Conservation (phyloP, 1,140 invertebrate species). For the Plutomurus gul region DNA sequence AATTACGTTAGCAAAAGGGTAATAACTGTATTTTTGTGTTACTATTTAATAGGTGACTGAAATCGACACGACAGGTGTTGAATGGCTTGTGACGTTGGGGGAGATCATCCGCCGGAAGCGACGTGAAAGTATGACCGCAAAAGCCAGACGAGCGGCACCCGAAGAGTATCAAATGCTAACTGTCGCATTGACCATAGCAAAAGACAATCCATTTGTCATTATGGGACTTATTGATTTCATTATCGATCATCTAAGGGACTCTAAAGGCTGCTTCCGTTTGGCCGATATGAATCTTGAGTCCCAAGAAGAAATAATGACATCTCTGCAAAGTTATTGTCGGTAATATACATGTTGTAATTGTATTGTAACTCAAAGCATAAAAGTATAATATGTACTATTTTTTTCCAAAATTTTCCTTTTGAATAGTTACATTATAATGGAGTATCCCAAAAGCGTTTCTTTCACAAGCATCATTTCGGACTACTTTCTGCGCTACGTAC, state of each 20-base stretch:
- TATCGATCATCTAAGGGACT: conserved; percentile 29
- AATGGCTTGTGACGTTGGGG: conserved; percentile 12
- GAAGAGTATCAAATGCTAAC: conserved; percentile 37
- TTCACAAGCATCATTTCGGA: conserved; percentile 38
- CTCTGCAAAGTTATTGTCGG: neutral
- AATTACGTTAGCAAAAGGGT: no score
- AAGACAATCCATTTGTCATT: conserved; percentile 29
- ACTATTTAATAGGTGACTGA: conserved; percentile 3
- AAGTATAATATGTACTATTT: no score
- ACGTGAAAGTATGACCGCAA: neutral
- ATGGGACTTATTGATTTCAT: conserved; percentile 40
- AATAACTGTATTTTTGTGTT: no score
- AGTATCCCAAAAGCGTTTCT: conserved; percentile 30
- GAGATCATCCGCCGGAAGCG: conserved; percentile 21
- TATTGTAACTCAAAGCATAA: no score
- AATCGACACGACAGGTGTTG: neutral
- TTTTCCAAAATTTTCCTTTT: neutral
- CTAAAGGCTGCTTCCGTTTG: conserved; percentile 7
- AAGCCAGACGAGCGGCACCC: neutral
- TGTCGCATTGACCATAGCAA: neutral
- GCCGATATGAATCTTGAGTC: neutral
- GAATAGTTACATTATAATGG: conserved; percentile 29
- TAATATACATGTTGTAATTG: no score
- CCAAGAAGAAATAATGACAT: conserved; percentile 10
- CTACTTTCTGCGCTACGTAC: conserved; percentile 40